Conservation (phyloP, 2,113 vertebrate genomes). For the Propithecus coquereli region DNA sequence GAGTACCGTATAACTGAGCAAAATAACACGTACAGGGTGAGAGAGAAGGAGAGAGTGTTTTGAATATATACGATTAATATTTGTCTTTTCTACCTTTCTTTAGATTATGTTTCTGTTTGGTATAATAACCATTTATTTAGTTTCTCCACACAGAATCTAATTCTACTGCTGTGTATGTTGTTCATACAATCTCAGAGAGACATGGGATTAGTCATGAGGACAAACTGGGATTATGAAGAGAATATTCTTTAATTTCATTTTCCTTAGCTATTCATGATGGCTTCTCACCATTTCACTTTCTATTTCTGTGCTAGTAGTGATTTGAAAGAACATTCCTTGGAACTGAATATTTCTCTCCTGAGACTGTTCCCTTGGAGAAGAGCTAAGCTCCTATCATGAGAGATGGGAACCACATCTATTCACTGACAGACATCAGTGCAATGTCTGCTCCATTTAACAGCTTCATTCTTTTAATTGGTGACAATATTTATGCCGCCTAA, state of each 20-base stretch:
- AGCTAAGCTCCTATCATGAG: background rate
- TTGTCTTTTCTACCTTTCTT: background rate
- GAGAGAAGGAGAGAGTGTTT: background rate
- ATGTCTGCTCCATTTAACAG: background rate
- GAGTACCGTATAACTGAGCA: background rate
- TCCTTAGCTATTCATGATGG: background rate
- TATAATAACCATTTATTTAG: background rate
- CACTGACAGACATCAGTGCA: background rate
- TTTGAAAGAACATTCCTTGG: background rate
- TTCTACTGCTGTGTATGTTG: background rate
- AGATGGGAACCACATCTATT: background rate
- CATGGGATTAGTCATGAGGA: background rate
- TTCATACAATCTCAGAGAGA: background rate
- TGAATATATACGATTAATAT: background rate
- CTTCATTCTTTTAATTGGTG: slow-evolving; percentile 16
- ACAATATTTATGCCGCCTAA: background rate
- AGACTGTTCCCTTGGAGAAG: background rate
- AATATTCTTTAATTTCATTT: background rate
- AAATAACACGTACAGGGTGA: background rate
- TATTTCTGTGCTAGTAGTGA: background rate
- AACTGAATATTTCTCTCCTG: background rate
- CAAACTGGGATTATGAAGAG: background rate
- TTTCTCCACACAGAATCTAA: background rate
- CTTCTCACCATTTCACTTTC: background rate
- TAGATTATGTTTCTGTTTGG: background rate